These are phyloP conservation scores for Chelidonichthys spinosus DNA, from an alignment of 2,797 vertebrate species.

Conservation along the genomic window DNA sequence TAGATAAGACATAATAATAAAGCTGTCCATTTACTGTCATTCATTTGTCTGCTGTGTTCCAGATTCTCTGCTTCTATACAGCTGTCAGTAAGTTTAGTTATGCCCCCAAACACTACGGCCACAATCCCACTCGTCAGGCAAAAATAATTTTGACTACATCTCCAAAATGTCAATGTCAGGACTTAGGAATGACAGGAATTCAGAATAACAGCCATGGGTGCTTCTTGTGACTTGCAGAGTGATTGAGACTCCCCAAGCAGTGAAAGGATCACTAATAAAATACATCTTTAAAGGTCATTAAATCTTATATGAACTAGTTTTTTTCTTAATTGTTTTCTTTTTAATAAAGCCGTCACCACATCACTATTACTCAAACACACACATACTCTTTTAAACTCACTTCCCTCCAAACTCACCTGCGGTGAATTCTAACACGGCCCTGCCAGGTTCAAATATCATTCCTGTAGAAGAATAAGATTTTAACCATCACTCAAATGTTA, in stretches of 20 bases:
- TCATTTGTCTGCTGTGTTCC: neutral
- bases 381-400: neutral
- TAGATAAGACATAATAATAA: neutral
- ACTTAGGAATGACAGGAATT: conserved; percentile 31
- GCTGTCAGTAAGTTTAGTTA: neutral
- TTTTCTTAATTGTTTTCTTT: neutral
- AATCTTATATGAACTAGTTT: conserved; percentile 7
- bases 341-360: neutral
- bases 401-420: neutral
- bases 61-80: neutral
- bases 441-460: neutral
- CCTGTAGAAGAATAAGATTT: neutral
- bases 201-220: conserved; percentile 1
- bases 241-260: neutral
- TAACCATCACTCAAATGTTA: neutral
- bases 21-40: neutral
- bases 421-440: neutral
- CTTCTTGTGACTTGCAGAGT: conserved; percentile 4
- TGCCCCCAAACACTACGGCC: neutral
- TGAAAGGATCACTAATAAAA: neutral
- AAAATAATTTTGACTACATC: neutral
- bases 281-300: neutral
- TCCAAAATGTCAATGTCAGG: conserved; percentile 14
- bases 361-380: conserved; percentile 6
- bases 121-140: neutral